A percentile compares a stretch with the other conserved stretches of the same genome.
These are phyloP conservation scores for Coluber constrictor DNA, from an alignment of 2,797 vertebrate genomes.

Conservation along the genomic window DNA sequence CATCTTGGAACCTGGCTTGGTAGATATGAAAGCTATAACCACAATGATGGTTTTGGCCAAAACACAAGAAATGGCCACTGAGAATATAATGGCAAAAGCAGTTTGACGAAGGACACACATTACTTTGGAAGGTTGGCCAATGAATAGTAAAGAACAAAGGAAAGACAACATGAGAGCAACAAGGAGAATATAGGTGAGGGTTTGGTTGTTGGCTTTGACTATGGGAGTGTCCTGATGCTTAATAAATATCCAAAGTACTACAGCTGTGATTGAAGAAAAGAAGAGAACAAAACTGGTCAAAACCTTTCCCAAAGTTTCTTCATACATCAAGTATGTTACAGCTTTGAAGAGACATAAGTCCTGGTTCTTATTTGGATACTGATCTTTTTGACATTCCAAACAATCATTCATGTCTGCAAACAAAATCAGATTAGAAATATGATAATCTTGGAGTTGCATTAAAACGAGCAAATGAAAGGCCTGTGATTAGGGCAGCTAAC, in stretches of 20 bases:
- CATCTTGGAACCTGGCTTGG: background rate
- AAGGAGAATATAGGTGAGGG: background rate
- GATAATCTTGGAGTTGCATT: background rate
- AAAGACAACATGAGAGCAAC: background rate
- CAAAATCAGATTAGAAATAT: background rate
- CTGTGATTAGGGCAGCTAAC: background rate
- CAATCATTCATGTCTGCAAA: slow-evolving; percentile 27
- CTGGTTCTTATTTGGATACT: slow-evolving; percentile 25
- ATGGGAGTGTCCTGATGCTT: background rate
- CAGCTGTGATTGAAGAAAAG: background rate
- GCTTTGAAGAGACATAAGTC: background rate
- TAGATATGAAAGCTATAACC: background rate
- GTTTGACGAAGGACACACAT: background rate
- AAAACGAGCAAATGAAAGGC: background rate
- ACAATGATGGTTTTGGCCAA: background rate
- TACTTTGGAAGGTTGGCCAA: background rate
- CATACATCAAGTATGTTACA: background rate
- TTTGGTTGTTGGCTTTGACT: background rate
- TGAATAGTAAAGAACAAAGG: background rate
- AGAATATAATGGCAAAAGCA: background rate
- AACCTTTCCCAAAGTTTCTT: background rate
- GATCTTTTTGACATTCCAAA: slow-evolving; percentile 12
- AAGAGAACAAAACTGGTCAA: background rate
- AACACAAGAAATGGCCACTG: background rate
- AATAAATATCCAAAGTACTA: background rate